Conservation (phyloP, 1,140 invertebrate species). For the Trichogramma pretiosum region DNA sequence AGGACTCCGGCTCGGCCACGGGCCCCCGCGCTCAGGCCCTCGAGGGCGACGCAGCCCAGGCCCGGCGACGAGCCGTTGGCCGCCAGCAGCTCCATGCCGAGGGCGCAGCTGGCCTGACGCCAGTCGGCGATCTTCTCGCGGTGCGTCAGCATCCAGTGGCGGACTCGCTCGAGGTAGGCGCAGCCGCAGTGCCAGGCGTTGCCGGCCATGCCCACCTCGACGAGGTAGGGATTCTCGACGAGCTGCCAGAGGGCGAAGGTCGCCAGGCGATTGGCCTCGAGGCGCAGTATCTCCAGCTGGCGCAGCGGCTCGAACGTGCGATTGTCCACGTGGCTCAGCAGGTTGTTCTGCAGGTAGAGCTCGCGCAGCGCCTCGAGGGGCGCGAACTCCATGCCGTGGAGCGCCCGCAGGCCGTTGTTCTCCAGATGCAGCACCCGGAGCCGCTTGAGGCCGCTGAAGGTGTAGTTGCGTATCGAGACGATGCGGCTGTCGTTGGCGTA, state of each 20-base stretch:
- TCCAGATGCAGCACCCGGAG: conserved; percentile 72
- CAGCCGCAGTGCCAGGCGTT: conserved; percentile 90
- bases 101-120: conserved; percentile 54
- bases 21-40: conserved; percentile 42
- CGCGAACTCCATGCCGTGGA: conserved; percentile 68
- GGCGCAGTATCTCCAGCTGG: conserved; percentile 64
- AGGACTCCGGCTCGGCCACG: conserved; percentile 66
- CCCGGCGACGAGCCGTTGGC: conserved; percentile 58
- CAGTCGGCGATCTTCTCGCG: conserved; percentile 64
- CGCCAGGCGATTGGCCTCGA: conserved; percentile 70
- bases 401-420: conserved; percentile 64
- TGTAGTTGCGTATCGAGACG: conserved; percentile 69
- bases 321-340: conserved; percentile 63
- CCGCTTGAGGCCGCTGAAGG: conserved; percentile 71
- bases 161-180: conserved; percentile 65
- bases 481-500: conserved; percentile 77
- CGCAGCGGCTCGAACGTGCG: conserved; percentile 65
- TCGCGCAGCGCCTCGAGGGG: conserved; percentile 66
- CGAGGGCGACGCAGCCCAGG: conserved; percentile 46
- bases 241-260: conserved; percentile 70
- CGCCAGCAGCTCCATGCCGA: conserved; percentile 47
- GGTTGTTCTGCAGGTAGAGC: conserved; percentile 78
- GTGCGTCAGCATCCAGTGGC: conserved; percentile 66
- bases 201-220: conserved; percentile 66
- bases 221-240: conserved; percentile 64